phyloP scores from a whole-genome alignment of 1,140 invertebrate species.

The Myzus persicae region DNA sequence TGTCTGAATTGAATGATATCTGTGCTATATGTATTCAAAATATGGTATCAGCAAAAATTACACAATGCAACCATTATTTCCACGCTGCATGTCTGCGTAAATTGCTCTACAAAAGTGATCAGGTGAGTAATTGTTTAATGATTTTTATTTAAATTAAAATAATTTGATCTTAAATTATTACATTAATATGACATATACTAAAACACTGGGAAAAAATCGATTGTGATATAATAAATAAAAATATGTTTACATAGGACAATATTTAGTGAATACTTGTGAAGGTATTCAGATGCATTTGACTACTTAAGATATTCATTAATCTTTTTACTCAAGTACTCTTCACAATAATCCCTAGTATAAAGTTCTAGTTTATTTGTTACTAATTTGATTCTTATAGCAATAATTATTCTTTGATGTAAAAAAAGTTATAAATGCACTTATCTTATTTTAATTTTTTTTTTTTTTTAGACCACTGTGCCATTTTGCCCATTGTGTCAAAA shows the following conservation, averaged over 20 bases:
- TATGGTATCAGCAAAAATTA: constrained; percentile 91
- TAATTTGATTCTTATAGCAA: too few species aligned
- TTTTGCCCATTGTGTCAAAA: constrained; percentile 84
- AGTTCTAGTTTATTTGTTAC: too few species aligned
- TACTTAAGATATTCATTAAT: background rate
- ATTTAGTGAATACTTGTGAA: background rate
- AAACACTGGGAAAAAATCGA: background rate
- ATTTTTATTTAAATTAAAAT: background rate
- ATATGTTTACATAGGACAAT: background rate
- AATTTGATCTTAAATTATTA: background rate
- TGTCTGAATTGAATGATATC: constrained; percentile 83
- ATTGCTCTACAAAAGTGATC: constrained; percentile 95
- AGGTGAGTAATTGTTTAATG: constrained; percentile 63
- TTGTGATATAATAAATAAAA: background rate
- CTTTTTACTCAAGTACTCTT: background rate
- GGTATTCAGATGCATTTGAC: background rate
- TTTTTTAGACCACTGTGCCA: constrained; percentile 74
- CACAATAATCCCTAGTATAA: background rate
- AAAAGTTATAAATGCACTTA: background rate
- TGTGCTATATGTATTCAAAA: constrained; percentile 97
- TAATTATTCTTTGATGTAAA: background rate
- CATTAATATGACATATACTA: background rate
- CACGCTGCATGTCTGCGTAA: constrained; percentile 93
- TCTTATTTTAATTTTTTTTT: constrained; percentile 36
- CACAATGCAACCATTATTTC: constrained; percentile 92